phyloP scores from a whole-genome alignment of 1,140 invertebrate species.

The Micrasema minimum region DNA sequence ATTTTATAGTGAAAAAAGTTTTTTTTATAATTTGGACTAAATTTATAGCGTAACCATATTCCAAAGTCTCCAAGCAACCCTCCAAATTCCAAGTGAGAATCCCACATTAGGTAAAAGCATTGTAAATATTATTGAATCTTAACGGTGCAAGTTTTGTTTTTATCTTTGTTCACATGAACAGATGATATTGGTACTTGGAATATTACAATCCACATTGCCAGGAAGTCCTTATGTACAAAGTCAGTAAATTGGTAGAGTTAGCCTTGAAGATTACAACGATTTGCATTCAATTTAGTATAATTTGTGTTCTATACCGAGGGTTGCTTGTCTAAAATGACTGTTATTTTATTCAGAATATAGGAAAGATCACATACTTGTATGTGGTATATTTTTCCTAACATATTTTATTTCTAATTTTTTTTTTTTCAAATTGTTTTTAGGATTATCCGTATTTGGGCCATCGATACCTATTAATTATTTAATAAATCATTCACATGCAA shows the following conservation, averaged over 20 bases:
- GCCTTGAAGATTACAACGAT: too few relatives aligned
- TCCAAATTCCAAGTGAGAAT: not conserved
- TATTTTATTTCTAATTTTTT: slow-evolving; percentile 17
- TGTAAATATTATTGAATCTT: too few relatives aligned
- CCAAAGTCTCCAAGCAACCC: slow-evolving; percentile 11
- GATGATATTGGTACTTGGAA: too few relatives aligned
- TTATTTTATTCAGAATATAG: slow-evolving; percentile 2
- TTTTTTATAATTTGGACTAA: slow-evolving; percentile 5
- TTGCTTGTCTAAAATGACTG: slow-evolving; percentile 4
- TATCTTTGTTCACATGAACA: too few relatives aligned
- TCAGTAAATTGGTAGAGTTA: too few relatives aligned
- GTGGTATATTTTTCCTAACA: slow-evolving; percentile 1
- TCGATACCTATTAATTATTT: not conserved
- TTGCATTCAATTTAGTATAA: too few relatives aligned
- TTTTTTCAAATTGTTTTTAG: slow-evolving; percentile 13
- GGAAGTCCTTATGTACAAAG: too few relatives aligned
- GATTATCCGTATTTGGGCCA: slow-evolving; percentile 4
- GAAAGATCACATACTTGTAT: slow-evolving; percentile 5
- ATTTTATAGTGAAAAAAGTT: not conserved
- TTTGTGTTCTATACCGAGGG: not conserved
- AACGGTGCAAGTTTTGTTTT: too few relatives aligned
- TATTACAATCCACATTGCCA: too few relatives aligned
- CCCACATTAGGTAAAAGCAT: too few relatives aligned
- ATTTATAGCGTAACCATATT: not conserved
- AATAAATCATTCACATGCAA: too few relatives aligned